Percentiles rank a stretch among this genome's conserved stretches.
These are phyloP conservation scores for Anthopleura xanthogrammica DNA, from an alignment of 92 coral and sea anemone species.

Conservation along the genomic window DNA sequence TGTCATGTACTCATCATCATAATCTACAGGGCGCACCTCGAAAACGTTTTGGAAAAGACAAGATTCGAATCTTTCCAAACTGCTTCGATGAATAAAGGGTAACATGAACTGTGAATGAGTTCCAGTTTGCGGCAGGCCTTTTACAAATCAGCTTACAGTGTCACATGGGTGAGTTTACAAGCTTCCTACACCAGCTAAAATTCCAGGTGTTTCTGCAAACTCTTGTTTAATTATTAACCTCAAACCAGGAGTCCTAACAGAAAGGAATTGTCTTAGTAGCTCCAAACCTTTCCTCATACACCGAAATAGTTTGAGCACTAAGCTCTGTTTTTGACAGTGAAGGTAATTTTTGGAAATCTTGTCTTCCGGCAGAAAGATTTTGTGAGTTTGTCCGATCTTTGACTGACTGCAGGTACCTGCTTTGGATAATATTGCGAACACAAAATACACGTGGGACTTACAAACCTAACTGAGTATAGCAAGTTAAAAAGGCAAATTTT, in stretches of 20 bases:
- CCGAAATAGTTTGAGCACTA: neutral
- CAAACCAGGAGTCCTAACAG: neutral
- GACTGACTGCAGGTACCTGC: constrained; percentile 1
- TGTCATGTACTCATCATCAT: too few relatives aligned
- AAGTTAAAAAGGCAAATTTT: neutral
- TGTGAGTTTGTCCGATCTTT: neutral
- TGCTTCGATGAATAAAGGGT: too few relatives aligned
- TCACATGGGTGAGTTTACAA: neutral
- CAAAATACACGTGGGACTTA: neutral
- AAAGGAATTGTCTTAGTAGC: neutral
- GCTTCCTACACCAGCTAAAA: constrained; percentile 17
- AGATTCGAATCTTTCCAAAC: too few relatives aligned
- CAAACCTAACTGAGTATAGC: neutral
- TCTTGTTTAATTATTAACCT: constrained; percentile 17
- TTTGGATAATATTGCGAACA: neutral
- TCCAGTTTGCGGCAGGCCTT: neutral
- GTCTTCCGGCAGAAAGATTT: neutral
- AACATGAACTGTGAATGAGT: neutral
- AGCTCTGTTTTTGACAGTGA: neutral
- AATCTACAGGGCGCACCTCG: too few relatives aligned
- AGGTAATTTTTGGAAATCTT: neutral
- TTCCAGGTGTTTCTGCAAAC: constrained; percentile 30
- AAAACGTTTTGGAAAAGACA: too few relatives aligned
- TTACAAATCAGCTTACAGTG: neutral
- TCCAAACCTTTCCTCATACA: neutral